phyloP scores from a whole-genome alignment of 2,113 vertebrate genomes.

The Leptodactylus fuscus region DNA sequence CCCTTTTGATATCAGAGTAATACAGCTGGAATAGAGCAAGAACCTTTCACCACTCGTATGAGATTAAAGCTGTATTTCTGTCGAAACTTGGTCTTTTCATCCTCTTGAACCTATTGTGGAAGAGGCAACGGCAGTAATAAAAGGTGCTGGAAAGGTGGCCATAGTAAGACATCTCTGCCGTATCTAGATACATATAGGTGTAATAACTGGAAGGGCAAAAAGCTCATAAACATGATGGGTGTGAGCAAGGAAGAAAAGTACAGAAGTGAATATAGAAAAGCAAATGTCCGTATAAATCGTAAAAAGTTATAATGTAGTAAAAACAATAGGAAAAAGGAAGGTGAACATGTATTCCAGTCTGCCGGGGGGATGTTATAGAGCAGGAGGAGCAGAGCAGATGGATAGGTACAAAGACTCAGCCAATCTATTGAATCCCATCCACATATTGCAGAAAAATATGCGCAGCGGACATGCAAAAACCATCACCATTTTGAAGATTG shows the following conservation, averaged over 20 bases:
- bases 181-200: background rate
- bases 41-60: constrained; percentile 7
- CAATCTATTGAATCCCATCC: no score
- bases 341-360: no score
- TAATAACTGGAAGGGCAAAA: background rate
- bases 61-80: constrained; percentile 48
- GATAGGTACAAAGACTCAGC: no score
- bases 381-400: no score
- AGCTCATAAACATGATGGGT: background rate
- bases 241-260: background rate
- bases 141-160: background rate
- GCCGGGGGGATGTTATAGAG: no score
- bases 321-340: no score
- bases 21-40: constrained; percentile 21
- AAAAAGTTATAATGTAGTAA: background rate
- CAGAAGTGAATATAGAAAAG: background rate
- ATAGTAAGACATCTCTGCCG: background rate
- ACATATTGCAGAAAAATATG: no score
- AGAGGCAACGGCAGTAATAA: constrained; percentile 7
- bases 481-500: no score
- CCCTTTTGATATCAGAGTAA: constrained; percentile 36
- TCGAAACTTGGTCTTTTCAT: constrained; percentile 40
- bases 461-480: no score
- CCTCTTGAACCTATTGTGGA: background rate
- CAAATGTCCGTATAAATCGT: background rate